Evolutionary conservation across 2,113 vertebrate genomes (phyloP).

Genomic region (Elaphurus davidianus): DNA sequence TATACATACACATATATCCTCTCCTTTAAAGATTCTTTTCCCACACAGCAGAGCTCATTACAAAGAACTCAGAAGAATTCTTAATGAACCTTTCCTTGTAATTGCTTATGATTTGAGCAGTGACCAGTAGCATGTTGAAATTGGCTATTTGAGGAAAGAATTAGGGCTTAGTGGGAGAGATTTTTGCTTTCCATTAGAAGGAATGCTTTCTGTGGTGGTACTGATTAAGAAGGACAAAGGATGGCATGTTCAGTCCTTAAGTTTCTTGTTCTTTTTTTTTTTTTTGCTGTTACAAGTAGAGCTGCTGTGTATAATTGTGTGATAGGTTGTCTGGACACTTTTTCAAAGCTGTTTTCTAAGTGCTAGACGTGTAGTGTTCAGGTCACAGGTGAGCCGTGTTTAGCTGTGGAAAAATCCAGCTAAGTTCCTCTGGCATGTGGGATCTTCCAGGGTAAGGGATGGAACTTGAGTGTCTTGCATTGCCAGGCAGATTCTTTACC

Average conservation of each 20-base stretch:
- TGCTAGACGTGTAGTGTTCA: no score
- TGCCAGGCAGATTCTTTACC: no score
- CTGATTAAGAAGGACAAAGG: background rate
- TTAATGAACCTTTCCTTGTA: background rate
- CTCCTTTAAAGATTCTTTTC: background rate
- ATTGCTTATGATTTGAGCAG: background rate
- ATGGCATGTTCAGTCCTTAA: background rate
- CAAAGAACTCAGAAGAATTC: background rate
- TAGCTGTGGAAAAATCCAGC: no score
- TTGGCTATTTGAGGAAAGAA: background rate
- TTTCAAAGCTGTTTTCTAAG: no score
- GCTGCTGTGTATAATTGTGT: no score
- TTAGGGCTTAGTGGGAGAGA: background rate
- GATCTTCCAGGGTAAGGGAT: no score
- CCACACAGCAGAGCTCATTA: background rate
- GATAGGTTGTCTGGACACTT: no score
- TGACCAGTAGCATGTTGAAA: background rate
- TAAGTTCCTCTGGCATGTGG: no score
- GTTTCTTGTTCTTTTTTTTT: background rate
- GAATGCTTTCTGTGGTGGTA: background rate
- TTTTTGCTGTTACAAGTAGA: no score
- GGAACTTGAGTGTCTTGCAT: no score
- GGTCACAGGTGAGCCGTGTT: no score
- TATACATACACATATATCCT: background rate
- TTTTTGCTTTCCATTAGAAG: background rate